These are phyloP conservation scores for Typhlichthys subterraneus DNA, from an alignment of 2,797 vertebrate genomes.

Conservation along the genomic window DNA sequence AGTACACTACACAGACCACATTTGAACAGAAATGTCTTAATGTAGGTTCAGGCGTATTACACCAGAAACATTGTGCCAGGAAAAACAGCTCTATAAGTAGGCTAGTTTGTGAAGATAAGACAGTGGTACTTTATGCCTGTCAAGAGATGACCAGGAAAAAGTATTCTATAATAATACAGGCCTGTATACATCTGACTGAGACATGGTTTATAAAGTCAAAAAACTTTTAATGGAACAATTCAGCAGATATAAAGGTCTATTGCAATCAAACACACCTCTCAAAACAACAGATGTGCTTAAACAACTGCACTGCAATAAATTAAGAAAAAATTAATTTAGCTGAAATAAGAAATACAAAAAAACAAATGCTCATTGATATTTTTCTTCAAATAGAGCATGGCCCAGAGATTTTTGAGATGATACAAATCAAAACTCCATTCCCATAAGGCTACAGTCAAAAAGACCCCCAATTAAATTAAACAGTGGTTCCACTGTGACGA, in stretches of 20 bases:
- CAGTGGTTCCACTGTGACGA: no score
- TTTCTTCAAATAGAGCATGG: not conserved
- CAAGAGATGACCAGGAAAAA: no score
- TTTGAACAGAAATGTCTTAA: no score
- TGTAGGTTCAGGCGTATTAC: no score
- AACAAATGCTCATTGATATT: not conserved
- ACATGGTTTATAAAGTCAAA: slow-evolving; percentile 50
- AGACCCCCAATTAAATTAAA: no score
- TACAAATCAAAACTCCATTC: not conserved
- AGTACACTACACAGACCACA: no score
- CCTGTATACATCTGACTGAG: not conserved
- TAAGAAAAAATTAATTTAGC: slow-evolving; percentile 44
- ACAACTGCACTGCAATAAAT: slow-evolving; percentile 73
- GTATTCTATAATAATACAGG: no score
- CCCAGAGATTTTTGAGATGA: not conserved
- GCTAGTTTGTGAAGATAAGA: no score
- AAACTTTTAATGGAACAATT: slow-evolving; percentile 80
- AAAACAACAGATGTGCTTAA: slow-evolving; percentile 67
- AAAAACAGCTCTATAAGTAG: no score
- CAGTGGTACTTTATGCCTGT: no score
- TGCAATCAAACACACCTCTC: slow-evolving; percentile 73
- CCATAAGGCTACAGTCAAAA: no score
- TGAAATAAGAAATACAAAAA: slow-evolving; percentile 16
- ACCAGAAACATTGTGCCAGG: no score
- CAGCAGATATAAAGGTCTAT: slow-evolving; percentile 82